Evolutionary conservation across 2,113 vertebrate genomes (phyloP).

Genomic region (Muscicapa adusta): DNA sequence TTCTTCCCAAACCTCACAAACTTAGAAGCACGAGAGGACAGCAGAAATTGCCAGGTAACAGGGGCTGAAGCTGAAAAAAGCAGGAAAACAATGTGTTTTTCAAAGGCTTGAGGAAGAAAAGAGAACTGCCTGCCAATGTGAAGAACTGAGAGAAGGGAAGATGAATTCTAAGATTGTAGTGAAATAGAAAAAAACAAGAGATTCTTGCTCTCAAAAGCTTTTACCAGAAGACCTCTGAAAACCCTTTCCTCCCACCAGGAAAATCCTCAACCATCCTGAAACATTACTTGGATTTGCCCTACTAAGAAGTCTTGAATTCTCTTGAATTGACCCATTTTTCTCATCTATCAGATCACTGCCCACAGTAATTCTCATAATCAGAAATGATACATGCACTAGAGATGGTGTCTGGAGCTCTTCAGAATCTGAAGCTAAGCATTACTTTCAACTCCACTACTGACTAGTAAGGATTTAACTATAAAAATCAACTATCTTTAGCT

Average conservation of each 20-base stretch:
- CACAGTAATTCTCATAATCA: not conserved
- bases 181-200: not conserved
- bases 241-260: not conserved
- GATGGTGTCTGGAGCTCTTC: not conserved
- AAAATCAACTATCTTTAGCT: not conserved
- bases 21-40: accelerated
- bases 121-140: accelerated
- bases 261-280: not conserved
- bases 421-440: not conserved
- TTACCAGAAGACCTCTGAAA: not conserved
- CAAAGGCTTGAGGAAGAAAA: not conserved
- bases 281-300: not conserved
- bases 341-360: not conserved
- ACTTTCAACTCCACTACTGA: not conserved
- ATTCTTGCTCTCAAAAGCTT: not conserved
- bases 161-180: not conserved
- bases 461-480: not conserved
- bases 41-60: not conserved
- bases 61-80: not conserved
- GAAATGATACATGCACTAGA: not conserved
- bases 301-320: not conserved
- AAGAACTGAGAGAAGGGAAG: not conserved
- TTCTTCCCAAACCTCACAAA: not conserved
- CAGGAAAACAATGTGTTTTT: accelerated
- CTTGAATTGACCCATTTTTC: not conserved